Conservation (phyloP, 2,113 vertebrate species). For the Ophthalmolycus amberensis region DNA sequence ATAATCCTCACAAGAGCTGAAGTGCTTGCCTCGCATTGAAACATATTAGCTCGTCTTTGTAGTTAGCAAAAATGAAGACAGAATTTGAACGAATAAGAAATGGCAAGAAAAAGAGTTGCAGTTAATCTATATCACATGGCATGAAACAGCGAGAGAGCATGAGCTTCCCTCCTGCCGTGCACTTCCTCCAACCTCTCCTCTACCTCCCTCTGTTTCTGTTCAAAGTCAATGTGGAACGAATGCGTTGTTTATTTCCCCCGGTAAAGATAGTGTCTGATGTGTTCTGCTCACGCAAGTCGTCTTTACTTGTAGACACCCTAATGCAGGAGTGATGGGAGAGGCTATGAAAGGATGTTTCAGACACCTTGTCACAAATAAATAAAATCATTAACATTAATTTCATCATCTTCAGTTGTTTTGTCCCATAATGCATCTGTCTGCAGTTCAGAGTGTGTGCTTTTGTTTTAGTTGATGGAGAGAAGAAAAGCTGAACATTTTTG, state of each 20-base stretch:
- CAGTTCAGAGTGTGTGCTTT: conserved; percentile 14
- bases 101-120: conserved; percentile 23
- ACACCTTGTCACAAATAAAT: neutral
- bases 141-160: conserved; percentile 39
- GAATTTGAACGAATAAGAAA: neutral
- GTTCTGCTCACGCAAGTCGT: conserved; percentile 67
- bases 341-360: conserved; percentile 4
- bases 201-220: conserved; percentile 65
- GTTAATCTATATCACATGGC: conserved; percentile 74
- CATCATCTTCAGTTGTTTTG: neutral
- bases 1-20: neutral
- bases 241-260: conserved; percentile 76
- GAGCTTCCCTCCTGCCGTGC: conserved; percentile 59
- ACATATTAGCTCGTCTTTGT: conserved; percentile 62
- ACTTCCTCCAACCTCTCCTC: conserved; percentile 69
- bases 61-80: neutral
- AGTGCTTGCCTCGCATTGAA: conserved; percentile 38
- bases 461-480: conserved; percentile 42
- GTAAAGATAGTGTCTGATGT: conserved; percentile 66
- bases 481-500: conserved; percentile 58
- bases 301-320: conserved; percentile 54
- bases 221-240: conserved; percentile 81
- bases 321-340: conserved; percentile 7
- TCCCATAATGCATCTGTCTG: conserved; percentile 12
- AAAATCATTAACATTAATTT: neutral